Percentiles rank a stretch among this genome's conserved stretches.
phyloP scores from a whole-genome alignment of 2,888 invertebrate species.

The Meloe dianella region DNA sequence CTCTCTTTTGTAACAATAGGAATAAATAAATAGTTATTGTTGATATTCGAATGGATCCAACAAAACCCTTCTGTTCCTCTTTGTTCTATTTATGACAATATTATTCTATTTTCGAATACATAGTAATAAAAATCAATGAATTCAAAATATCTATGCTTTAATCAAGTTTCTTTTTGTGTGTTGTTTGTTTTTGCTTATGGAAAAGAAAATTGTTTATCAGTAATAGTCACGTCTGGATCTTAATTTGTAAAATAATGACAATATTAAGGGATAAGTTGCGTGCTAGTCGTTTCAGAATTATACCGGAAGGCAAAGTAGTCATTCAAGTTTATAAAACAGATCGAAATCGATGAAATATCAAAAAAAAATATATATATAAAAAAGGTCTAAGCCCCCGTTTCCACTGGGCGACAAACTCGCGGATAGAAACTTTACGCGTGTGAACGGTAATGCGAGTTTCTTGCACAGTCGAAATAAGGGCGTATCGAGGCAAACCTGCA shows the following conservation, averaged over 20 bases:
- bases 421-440: no score
- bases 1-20: not conserved
- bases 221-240: not conserved
- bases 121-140: not conserved
- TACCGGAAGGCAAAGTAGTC: not conserved
- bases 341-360: not conserved
- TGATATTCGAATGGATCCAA: not conserved
- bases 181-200: not conserved
- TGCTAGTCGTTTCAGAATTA: not conserved
- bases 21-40: not conserved
- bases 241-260: not conserved
- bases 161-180: not conserved
- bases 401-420: no score
- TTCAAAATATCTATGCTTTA: not conserved
- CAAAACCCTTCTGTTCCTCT: not conserved
- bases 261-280: not conserved
- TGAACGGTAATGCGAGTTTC: no score
- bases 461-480: no score
- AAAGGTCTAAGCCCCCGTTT: no score
- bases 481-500: no score
- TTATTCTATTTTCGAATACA: not conserved
- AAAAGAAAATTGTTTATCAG: not conserved
- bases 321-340: not conserved
- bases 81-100: not conserved
- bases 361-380: no score